A percentile compares a stretch with the other conserved stretches of the same genome.
These are phyloP conservation scores for Pterostichus niger DNA, from an alignment of 2,888 invertebrate genomes.

Conservation along the genomic window DNA sequence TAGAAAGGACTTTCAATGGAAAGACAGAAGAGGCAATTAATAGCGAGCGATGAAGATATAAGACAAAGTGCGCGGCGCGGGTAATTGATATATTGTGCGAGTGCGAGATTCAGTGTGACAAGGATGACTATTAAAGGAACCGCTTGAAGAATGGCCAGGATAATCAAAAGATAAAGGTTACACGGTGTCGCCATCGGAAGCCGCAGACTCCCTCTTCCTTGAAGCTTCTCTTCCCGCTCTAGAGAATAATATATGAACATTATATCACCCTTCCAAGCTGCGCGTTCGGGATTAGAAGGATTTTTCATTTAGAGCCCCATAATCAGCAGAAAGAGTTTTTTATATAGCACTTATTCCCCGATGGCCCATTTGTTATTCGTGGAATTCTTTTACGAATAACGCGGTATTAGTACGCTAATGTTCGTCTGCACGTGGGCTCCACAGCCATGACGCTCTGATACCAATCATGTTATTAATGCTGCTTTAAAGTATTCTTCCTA, in stretches of 20 bases:
- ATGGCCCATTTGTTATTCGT: slow-evolving; percentile 61
- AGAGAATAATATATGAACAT: slow-evolving; percentile 66
- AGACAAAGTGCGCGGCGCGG: slow-evolving; percentile 56
- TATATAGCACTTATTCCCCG: slow-evolving; percentile 64
- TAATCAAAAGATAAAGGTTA: slow-evolving; percentile 67
- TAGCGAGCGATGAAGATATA: slow-evolving; percentile 60
- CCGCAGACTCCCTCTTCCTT: slow-evolving; percentile 16
- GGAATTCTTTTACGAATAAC: slow-evolving; percentile 43
- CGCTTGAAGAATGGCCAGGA: slow-evolving; percentile 62
- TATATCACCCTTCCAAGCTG: slow-evolving; percentile 57
- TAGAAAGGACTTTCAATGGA: not conserved
- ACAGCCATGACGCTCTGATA: slow-evolving; percentile 9
- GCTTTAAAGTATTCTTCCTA: not conserved
- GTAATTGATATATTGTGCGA: slow-evolving; percentile 65
- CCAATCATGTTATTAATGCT: slow-evolving; percentile 43
- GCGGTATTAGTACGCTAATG: slow-evolving; percentile 62
- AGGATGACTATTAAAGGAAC: slow-evolving; percentile 64
- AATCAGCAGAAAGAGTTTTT: slow-evolving; percentile 65
- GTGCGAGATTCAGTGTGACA: slow-evolving; percentile 55
- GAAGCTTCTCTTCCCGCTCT: not conserved
- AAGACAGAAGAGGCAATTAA: slow-evolving; percentile 53
- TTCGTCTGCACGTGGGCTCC: not conserved
- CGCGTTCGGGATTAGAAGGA: slow-evolving; percentile 63
- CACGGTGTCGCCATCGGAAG: slow-evolving; percentile 60
- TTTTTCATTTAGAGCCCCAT: slow-evolving; percentile 65